Conservation (phyloP, 2,888 invertebrate genomes). For the Adelognathus sp. region DNA sequence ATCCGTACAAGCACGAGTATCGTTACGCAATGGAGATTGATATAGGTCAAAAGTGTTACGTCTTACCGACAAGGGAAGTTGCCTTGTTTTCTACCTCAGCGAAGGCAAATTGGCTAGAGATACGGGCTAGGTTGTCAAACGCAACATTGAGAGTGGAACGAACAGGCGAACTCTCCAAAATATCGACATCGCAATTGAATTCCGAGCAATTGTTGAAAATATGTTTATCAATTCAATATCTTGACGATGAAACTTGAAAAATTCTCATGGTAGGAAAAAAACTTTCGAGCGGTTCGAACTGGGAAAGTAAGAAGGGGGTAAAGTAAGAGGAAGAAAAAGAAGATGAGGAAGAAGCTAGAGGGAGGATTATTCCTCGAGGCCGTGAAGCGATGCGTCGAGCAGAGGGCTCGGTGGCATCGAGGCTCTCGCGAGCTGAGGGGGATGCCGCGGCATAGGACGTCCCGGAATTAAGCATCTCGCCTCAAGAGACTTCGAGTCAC, state of each 20-base stretch:
- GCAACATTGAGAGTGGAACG: too few species aligned
- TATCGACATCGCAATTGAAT: too few species aligned
- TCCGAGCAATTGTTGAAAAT: too few species aligned
- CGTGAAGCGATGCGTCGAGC: conserved; percentile 64
- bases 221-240: background rate
- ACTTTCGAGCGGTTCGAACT: background rate
- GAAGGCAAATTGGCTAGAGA: too few species aligned
- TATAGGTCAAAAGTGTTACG: too few species aligned
- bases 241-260: background rate
- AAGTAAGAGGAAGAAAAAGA: conserved; percentile 58
- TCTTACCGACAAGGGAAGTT: too few species aligned
- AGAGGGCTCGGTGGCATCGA: conserved; percentile 42
- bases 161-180: too few species aligned
- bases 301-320: conserved; percentile 11
- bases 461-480: conserved; percentile 77
- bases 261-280: conserved; percentile 19
- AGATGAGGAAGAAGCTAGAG: conserved; percentile 65
- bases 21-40: too few species aligned
- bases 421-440: conserved; percentile 66
- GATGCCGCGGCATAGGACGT: conserved; percentile 50
- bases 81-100: too few species aligned
- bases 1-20: too few species aligned
- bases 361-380: conserved; percentile 74
- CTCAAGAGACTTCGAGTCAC: conserved; percentile 80
- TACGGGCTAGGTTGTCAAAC: too few species aligned